Conservation (phyloP, 2,888 invertebrate species). For the Microctonus brassicae region DNA sequence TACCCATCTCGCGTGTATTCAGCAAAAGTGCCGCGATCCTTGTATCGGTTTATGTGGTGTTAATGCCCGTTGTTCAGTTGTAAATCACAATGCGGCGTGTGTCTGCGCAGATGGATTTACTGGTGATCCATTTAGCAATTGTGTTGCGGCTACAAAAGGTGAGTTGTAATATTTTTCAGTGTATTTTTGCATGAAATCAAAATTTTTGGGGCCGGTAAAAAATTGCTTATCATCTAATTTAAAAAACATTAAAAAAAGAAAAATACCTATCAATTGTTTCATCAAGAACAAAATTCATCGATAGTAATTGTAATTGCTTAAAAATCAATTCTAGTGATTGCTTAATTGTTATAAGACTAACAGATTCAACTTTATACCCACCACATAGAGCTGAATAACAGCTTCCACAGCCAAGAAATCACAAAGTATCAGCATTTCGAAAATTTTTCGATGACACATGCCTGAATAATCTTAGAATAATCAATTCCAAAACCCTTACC, state of each 20-base stretch:
- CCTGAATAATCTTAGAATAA: conserved; percentile 34
- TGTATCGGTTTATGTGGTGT: conserved; percentile 74
- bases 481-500: conserved; percentile 18
- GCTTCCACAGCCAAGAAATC: not conserved
- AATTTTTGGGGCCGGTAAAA: conserved; percentile 1
- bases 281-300: not conserved
- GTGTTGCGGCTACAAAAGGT: conserved; percentile 62
- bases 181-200: conserved; percentile 11
- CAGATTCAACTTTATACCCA: not conserved
- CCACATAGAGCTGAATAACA: not conserved
- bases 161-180: conserved; percentile 45
- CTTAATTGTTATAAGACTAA: not conserved
- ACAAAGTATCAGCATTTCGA: not conserved
- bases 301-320: not conserved
- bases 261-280: not conserved
- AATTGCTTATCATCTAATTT: not conserved
- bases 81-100: conserved; percentile 75
- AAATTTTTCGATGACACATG: conserved; percentile 45
- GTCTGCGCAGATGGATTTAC: conserved; percentile 71
- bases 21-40: conserved; percentile 76
- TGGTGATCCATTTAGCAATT: conserved; percentile 74
- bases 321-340: not conserved
- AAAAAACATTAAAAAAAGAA: not conserved
- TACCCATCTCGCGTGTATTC: conserved; percentile 73
- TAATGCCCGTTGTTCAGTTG: conserved; percentile 73